Conservation (phyloP, 2,888 invertebrate genomes). For the Melitaea athalia region DNA sequence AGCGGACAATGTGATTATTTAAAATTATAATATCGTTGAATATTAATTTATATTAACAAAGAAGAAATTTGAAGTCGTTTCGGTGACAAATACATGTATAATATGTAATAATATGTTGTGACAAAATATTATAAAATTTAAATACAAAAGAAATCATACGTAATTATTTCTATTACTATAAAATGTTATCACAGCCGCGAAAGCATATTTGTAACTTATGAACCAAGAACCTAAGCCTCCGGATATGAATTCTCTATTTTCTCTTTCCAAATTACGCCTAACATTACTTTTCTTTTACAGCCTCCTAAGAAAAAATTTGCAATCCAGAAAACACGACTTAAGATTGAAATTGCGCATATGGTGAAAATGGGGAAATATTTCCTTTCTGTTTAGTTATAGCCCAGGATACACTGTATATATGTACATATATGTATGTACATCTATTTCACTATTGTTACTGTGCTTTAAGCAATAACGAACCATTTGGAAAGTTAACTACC, state of each 20-base stretch:
- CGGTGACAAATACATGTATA: no score
- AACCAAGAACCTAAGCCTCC: conserved; percentile 13
- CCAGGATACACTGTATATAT: no score
- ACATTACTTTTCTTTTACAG: conserved; percentile 25
- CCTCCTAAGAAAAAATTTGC: conserved; percentile 21
- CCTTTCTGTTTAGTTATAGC: conserved; percentile 26
- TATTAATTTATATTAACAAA: no score
- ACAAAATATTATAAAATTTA: neutral
- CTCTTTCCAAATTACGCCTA: conserved; percentile 14
- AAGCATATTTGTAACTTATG: conserved; percentile 16
- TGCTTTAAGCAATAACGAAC: no score
- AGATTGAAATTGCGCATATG: conserved; percentile 16
- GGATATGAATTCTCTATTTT: conserved; percentile 8
- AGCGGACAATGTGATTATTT: no score
- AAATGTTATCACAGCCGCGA: neutral
- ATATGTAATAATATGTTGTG: neutral
- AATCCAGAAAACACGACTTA: conserved; percentile 25
- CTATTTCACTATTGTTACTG: no score
- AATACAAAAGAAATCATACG: neutral
- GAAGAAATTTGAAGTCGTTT: no score
- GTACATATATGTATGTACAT: neutral
- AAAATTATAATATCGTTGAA: no score
- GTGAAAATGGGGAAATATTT: conserved; percentile 23
- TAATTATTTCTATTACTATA: conserved; percentile 15
- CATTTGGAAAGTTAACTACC: no score